Base-by-base conservation (phyloP, 2,888 invertebrate genomes). In the Callyntrura sp. region DNA sequence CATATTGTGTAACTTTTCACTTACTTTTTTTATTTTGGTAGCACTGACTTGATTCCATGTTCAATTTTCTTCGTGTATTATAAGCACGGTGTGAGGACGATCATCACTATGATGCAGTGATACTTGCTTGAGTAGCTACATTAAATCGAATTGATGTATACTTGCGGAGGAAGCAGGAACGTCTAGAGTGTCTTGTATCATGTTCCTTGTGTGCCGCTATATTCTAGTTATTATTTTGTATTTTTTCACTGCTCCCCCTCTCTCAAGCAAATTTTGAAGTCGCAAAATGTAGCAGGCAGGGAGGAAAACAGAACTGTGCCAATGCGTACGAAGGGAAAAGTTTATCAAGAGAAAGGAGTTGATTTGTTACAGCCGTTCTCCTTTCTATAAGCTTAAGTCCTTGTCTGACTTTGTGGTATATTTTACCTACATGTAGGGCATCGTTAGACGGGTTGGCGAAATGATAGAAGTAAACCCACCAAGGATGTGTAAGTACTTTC, bases 361-460 rank as follows among this genome's bases (percentile, higher is more conserved):
- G 83, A 83, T 83, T 83, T 83, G 83, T 51, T 65, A 83, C n/a
- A n/a, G 83, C 65, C 35, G 62, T 4, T n/a, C 55, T 14, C 35
- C 28, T 12, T 68, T 68, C 35, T 68, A 35, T 6, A n/a, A 14
- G 78, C 28, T 55, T 78, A 78, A 78, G 55, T 78, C 78, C n/a
- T n/a, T 48, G 9, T 73, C 73, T 73, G 48, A 48, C 73, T 65
- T 48, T 73, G n/a, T n/a, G n/a, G n/a, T n/a, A n/a, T n/a, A n/a
- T 48, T 14, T 3, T 43, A 20, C 28, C 28, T 0, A 1, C 35
- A 35, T 68, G 25, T 68, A 68, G 68, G 68, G 68, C 35, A 68
- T 73, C 12, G 9, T 70, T 14, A 20, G 11, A 73, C 12, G 11
- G 3, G n/a, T n/a, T n/a, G n/a, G n/a, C n/a, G n/a, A 43, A 73